Conservation (phyloP, 2,797 vertebrate genomes). For the Acipenser transmontanus region DNA sequence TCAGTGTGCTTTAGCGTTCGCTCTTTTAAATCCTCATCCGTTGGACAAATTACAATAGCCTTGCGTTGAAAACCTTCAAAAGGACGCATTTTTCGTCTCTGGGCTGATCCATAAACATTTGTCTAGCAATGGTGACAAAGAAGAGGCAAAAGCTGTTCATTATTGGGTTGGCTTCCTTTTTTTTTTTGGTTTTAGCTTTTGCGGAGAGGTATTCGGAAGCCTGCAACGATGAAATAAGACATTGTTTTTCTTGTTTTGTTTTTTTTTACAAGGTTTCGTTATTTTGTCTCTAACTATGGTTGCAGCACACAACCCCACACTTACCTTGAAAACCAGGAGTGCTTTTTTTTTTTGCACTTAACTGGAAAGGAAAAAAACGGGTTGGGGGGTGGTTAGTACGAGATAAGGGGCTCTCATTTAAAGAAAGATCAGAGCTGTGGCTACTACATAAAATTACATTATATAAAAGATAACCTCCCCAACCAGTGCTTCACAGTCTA, state of each 20-base stretch:
- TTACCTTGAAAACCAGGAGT: too few relatives aligned
- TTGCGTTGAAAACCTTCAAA: conserved; percentile 96
- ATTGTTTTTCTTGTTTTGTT: conserved; percentile 19
- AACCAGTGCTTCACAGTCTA: too few relatives aligned
- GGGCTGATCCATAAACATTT: conserved; percentile 94
- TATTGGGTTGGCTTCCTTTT: conserved; percentile 58
- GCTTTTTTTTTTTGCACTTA: conserved; percentile 54
- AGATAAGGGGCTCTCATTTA: too few relatives aligned
- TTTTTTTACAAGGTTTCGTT: conserved; percentile 51
- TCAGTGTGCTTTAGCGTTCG: conserved; percentile 87
- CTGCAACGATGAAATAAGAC: conserved; percentile 72
- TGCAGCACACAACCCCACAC: conserved; percentile 38
- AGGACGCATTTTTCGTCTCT: conserved; percentile 95
- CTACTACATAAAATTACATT: too few relatives aligned
- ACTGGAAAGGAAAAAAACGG: conserved; percentile 29
- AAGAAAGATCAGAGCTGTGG: too few relatives aligned
- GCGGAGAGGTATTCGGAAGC: conserved; percentile 68
- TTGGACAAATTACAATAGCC: conserved; percentile 93
- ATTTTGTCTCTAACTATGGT: conserved; percentile 27
- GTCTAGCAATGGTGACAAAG: conserved; percentile 81
- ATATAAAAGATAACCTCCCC: too few relatives aligned
- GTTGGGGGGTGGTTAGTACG: too few relatives aligned
- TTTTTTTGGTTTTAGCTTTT: conserved; percentile 64
- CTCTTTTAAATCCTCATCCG: conserved; percentile 86
- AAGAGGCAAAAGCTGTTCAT: conserved; percentile 71